Percentiles rank a stretch among this genome's conserved stretches.
Evolutionary conservation across 2,113 vertebrate species (phyloP).

Genomic region (Genyomyrus donnyi): DNA sequence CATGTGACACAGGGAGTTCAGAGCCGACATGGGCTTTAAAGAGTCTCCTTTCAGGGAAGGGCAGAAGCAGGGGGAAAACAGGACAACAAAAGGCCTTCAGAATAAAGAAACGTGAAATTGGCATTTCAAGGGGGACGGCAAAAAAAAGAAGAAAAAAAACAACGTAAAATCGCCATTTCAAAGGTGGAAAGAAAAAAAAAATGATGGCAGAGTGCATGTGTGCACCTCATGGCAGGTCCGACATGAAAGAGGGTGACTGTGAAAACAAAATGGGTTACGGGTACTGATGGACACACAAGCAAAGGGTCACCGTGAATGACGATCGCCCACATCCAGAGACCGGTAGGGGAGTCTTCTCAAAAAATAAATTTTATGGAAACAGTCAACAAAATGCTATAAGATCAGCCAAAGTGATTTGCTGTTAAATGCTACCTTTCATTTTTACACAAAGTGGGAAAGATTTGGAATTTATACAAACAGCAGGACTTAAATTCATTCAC

Average conservation of each 20-base stretch:
- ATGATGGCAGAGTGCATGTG: background rate
- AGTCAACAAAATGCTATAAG: background rate
- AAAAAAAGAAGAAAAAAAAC: background rate
- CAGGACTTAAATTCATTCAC: background rate
- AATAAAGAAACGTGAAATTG: background rate
- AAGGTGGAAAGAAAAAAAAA: background rate
- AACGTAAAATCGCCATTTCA: background rate
- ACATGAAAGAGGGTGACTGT: background rate
- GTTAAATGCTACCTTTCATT: background rate
- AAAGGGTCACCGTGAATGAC: background rate
- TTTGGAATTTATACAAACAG: background rate
- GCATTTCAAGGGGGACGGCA: background rate
- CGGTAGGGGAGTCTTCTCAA: background rate
- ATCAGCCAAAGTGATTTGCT: background rate
- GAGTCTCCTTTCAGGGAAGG: background rate
- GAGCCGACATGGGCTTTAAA: background rate
- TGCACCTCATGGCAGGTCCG: background rate
- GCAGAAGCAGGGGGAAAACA: background rate
- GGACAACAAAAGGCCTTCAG: background rate
- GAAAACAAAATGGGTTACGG: background rate
- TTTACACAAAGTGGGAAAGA: background rate
- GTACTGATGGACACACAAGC: background rate
- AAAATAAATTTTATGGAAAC: background rate
- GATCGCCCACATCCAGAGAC: background rate
- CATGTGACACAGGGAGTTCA: background rate